These are phyloP conservation scores for Macrotrachela quadricornifera DNA, from an alignment of 1,140 invertebrate species.

Conservation along the genomic window DNA sequence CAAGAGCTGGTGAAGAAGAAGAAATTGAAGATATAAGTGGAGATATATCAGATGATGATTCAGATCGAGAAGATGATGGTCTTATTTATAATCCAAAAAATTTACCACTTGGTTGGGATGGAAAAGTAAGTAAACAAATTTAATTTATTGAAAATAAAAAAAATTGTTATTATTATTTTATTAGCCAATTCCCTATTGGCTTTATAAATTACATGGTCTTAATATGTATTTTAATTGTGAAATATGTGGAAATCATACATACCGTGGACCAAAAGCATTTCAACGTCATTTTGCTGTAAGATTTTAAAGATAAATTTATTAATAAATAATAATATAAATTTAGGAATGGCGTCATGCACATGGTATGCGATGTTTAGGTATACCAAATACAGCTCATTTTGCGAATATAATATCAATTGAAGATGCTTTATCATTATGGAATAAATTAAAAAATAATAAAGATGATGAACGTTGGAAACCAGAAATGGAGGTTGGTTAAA, in stretches of 20 bases:
- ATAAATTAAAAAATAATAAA: slow-evolving; percentile 81
- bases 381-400: slow-evolving; percentile 98
- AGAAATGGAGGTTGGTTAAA: slow-evolving; percentile 39
- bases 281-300: slow-evolving; percentile 73
- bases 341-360: slow-evolving; percentile 92
- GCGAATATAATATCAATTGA: slow-evolving; percentile 97
- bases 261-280: slow-evolving; percentile 99
- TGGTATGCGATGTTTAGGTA: slow-evolving; percentile 92
- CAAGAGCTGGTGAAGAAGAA: slow-evolving; percentile 56
- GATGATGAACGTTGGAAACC: slow-evolving; percentile 84
- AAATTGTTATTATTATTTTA: slow-evolving; percentile 15
- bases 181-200: slow-evolving; percentile 89
- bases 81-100: slow-evolving; percentile 99
- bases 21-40: slow-evolving; percentile 63
- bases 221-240: slow-evolving; percentile 98
- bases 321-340: no score
- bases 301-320: no score
- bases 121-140: slow-evolving; percentile 68
- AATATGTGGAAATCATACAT: slow-evolving; percentile 97
- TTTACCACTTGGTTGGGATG: slow-evolving; percentile 93
- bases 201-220: slow-evolving; percentile 93
- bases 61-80: slow-evolving; percentile 59
- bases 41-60: slow-evolving; percentile 36
- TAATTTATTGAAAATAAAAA: neutral
- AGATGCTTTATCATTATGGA: slow-evolving; percentile 87